Evolutionary conservation across 2,888 invertebrate genomes (phyloP), one percentile per base, ranked within the genome.

Genomic region (Drosophila cognata): DNA sequence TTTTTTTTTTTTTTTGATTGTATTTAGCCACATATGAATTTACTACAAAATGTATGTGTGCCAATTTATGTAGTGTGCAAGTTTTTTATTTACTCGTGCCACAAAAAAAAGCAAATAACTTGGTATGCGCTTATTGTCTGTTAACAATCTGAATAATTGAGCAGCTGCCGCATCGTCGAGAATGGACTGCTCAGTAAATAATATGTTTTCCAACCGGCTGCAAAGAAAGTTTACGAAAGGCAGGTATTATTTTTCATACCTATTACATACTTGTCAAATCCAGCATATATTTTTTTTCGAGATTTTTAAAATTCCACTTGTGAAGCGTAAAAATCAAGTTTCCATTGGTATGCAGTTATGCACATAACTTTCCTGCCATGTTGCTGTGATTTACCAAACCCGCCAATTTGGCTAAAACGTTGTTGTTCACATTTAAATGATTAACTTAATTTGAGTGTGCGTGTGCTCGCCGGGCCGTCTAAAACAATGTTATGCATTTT

Each of bases 31-130:
- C 18, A 21, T 29, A 67, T 53, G 58, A 48, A 68, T 59, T 81
- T 66, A 53, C 60, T 29, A 57, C n/a, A 57, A 46, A 46, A 81
- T 72, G 60, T 84, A 70, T 74, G 65, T 69, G 71, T 52, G 71
- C 62, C 62, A 77, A 66, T 77, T 73, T 69, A 16, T 57, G 46
- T 60, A 56, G 59, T 56, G 66, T 65, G 36, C 53, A 63, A 48
- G 28, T 28, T 28, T 56, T 61, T 56, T 43, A 25, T 46, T 53
- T 59, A 50, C 60, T 61, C 46, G 25, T 48, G 38, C 51, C 43
- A 33, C 58, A 67, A 41, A 38, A 51, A 67, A 41, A 38, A 51
- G 35, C 38, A 59, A 73, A 66, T 75, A 21, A 65, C 52, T 51
- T 41, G 13, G 33, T 28, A 33, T 38, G 48, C 11, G 36, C 46